Evolutionary conservation across 2,113 vertebrate species (phyloP), one percentile per base, ranked within the genome.

Genomic region (Pangasianodon gigas): DNA sequence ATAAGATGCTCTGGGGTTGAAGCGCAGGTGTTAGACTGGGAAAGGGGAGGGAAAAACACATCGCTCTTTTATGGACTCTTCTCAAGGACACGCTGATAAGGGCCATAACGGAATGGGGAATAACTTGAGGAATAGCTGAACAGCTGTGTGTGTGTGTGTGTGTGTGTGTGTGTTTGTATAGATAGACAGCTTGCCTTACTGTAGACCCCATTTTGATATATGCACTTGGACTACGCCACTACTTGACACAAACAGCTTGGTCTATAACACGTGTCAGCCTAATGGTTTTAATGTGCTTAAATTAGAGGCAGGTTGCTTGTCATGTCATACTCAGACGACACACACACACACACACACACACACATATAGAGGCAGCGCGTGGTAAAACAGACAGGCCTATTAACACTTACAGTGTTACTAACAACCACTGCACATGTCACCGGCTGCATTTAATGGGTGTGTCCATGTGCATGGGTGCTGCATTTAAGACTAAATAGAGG

Each of bases 281-380:
- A 93, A 92, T 90, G 87, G 87, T 48, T 93, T 91, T 91, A 90
- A 90, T 93, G 90, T 77, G 89, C 75, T 89, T 89, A 92, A 93
- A 92, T 89, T 88, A 83, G 90, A 85, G 71, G 74, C 91, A 88
- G 87, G 67, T 86, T 83, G 71, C 69, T 88, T 88, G 46, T 86
- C 65, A 86, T 88, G 87, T 88, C 80, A 88, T 44, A 88, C 74
- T 62, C 62, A 29, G 26, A 58, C 88, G 51, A 65, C 69, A 52
- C 71, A 74, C 32, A 58, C 71, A 54, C 26, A 54, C 46, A 81
- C 77, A 67, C 58, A 86, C 51, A 83, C 75, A 37, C 37, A 37
- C 37, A 37, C 37, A 37, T 37, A 37, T 37, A 67, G 21, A 62
- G 46, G 52, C 62, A 71, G 52, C 0, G 51, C 19, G 48, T 87